Evolutionary conservation across 2,113 vertebrate species (phyloP).

Genomic region (Conger conger): DNA sequence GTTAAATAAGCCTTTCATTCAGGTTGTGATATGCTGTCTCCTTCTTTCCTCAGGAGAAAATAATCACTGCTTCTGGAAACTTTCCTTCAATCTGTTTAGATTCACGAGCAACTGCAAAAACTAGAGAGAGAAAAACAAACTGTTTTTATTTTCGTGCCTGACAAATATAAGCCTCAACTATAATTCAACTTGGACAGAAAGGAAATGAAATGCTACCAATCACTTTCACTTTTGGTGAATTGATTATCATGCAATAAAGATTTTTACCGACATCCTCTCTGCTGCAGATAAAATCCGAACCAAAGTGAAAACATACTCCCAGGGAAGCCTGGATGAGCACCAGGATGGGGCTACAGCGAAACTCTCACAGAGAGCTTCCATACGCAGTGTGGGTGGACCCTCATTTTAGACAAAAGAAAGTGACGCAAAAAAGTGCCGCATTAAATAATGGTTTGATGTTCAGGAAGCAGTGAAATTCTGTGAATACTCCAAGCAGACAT

Average conservation of each 20-base stretch:
- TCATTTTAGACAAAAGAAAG: not conserved
- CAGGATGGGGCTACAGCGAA: not conserved
- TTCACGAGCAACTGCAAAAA: not conserved
- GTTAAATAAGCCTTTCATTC: not conserved
- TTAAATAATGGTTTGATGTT: not conserved
- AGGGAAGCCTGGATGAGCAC: not conserved
- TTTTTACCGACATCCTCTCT: not conserved
- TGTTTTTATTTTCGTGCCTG: not conserved
- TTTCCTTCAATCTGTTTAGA: not conserved
- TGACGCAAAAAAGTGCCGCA: not conserved
- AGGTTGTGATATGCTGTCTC: not conserved
- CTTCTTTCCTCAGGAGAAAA: not conserved
- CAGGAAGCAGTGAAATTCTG: not conserved
- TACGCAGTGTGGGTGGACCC: not conserved
- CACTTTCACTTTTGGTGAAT: not conserved
- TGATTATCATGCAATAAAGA: not conserved
- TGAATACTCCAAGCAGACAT: not conserved
- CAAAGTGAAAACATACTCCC: not conserved
- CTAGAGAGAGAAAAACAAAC: not conserved
- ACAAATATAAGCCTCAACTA: not conserved
- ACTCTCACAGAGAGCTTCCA: not conserved
- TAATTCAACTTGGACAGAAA: not conserved
- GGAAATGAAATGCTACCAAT: not conserved
- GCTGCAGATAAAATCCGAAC: not conserved
- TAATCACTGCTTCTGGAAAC: not conserved